Evolutionary conservation across 1,140 invertebrate genomes (phyloP).

Genomic region (Portunus trituberculatus): DNA sequence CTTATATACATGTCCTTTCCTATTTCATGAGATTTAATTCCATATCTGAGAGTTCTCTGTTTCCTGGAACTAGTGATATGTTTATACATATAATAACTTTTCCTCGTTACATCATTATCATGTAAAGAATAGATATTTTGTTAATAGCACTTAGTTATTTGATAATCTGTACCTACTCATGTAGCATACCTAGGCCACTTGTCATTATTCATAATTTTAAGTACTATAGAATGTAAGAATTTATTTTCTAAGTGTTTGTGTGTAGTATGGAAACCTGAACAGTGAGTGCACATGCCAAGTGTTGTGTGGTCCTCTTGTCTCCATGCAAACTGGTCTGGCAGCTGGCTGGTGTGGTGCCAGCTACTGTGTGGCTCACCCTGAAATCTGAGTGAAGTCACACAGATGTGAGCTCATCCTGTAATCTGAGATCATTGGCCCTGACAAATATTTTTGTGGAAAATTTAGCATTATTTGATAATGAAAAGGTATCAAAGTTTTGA

Average conservation of each 20-base stretch:
- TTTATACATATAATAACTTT: constrained; percentile 49
- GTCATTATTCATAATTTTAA: constrained; percentile 54
- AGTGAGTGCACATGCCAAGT: neutral
- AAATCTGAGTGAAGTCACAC: neutral
- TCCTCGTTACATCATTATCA: constrained; percentile 57
- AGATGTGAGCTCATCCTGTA: neutral
- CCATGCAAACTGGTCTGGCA: neutral
- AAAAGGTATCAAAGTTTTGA: neutral
- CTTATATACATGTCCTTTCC: neutral
- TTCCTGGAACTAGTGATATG: constrained; percentile 60
- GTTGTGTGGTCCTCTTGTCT: neutral
- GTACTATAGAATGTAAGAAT: constrained; percentile 17
- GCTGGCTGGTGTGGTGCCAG: neutral
- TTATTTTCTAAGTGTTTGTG: neutral
- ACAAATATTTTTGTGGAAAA: neutral
- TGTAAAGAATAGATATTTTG: constrained; percentile 63
- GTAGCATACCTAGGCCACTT: constrained; percentile 52
- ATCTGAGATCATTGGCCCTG: neutral
- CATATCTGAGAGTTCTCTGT: constrained; percentile 52
- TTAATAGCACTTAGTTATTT: constrained; percentile 56
- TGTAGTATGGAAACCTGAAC: constrained; percentile 35
- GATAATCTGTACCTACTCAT: constrained; percentile 47
- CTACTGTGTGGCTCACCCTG: neutral
- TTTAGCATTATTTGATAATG: neutral
- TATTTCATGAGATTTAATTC: constrained; percentile 53